A percentile compares a stretch with the other conserved stretches of the same genome.
Conservation (phyloP, 2,113 vertebrate species). For the Tachycineta bicolor region DNA sequence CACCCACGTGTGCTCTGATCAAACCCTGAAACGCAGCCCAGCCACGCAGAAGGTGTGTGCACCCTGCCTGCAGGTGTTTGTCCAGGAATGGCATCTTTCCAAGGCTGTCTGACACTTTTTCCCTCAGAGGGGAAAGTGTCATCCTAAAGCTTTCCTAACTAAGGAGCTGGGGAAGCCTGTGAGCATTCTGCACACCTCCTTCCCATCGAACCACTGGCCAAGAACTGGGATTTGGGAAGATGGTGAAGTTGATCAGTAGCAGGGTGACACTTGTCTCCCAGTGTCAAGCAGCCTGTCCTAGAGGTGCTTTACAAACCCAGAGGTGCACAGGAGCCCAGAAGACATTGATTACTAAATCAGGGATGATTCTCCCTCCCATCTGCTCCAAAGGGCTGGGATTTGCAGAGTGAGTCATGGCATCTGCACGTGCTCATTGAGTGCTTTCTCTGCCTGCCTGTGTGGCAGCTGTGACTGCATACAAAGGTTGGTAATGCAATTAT, state of each 20-base stretch:
- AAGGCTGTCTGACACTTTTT: not conserved
- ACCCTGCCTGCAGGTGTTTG: not conserved
- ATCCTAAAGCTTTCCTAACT: not conserved
- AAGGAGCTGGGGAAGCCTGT: not conserved
- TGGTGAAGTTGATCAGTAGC: not conserved
- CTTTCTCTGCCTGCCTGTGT: not conserved
- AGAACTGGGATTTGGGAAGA: not conserved
- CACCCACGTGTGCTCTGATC: fast-evolving
- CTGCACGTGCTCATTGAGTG: fast-evolving
- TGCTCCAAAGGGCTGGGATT: not conserved
- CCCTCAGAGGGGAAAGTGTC: not conserved
- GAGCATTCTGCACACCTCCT: not conserved
- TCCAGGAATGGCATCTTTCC: not conserved
- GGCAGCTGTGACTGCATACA: not conserved
- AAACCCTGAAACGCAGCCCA: not conserved
- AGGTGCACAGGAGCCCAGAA: not conserved
- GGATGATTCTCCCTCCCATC: not conserved
- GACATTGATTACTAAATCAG: not conserved
- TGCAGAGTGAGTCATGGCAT: not conserved
- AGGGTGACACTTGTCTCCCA: not conserved
- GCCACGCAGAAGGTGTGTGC: fast-evolving
- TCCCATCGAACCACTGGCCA: not conserved
- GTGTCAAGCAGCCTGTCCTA: not conserved
- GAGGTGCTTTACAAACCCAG: not conserved
- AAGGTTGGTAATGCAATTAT: not conserved